Base-by-base conservation (phyloP, 1,140 invertebrate genomes). In the Augochlora pura region DNA sequence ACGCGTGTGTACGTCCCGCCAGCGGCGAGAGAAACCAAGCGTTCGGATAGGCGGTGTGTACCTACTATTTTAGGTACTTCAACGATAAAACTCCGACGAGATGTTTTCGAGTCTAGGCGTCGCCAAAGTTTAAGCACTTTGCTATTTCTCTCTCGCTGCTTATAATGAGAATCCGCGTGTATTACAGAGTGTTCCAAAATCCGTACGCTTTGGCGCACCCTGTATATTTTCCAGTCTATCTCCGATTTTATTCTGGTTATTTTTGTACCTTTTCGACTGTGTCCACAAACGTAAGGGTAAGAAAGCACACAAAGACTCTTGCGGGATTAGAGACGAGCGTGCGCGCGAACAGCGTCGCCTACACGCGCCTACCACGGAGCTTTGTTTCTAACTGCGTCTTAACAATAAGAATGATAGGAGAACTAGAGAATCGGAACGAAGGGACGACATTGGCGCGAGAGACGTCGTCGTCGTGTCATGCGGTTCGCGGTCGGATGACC, bases 251-350 rank as follows among this genome's bases (percentile, higher is more conserved):
- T 76, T 82, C 82, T 87, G 78, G 80, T 87, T 87, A 86, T 87
- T 87, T 87, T 87, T 87, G 62, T 87, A 87, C 86, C 77, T 86
- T n/a, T 87, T 87, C 80, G 84, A 86, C 82, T 42, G 77, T 76
- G 69, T 72, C 73, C 69, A 65, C 72, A 70, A 39, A 27, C 63
- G 23, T 46, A 46, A 46, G 42, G 46, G 59, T 63, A 71, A 54
- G 62, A 39, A 54, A 46, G 57, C 39, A 66, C 32, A 60, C 63
- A 79, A 7, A 46, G 42, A 46, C 67, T 54, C 65, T 59, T 60
- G 57, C 64, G 60, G 14, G 70, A 75, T 49, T 82, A 79, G 85
- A 82, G 10, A 14, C 42, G 42, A 12, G 42, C 14, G 42, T 46
- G 12, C 10, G 42, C 42, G 42, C 42, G 42, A 8, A 12, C 10